phyloP scores from a whole-genome alignment of 2,888 invertebrate species.

The Philereme transversata region DNA sequence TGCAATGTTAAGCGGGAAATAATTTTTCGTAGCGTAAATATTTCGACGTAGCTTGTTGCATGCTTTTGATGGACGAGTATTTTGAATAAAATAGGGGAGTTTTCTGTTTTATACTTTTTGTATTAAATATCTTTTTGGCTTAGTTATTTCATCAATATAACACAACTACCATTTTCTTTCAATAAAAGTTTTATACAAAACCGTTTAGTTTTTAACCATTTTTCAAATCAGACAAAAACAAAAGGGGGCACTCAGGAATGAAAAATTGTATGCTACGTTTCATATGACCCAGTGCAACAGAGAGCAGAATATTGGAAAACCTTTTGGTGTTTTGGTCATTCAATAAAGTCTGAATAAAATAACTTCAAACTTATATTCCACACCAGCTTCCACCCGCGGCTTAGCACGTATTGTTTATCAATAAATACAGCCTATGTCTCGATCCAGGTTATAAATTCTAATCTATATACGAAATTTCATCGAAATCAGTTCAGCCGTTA shows the following conservation, averaged over 20 bases:
- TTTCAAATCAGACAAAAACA: no score
- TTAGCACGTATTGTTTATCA: no score
- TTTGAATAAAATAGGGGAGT: slow-evolving; percentile 22
- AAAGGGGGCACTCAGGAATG: no score
- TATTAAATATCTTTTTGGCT: background rate
- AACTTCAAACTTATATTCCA: slow-evolving; percentile 18
- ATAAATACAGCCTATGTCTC: no score
- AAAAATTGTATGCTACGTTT: no score
- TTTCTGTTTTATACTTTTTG: background rate
- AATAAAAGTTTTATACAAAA: no score
- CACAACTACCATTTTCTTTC: background rate
- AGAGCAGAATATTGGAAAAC: no score
- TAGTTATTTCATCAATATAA: slow-evolving; percentile 1
- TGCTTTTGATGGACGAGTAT: slow-evolving; percentile 33
- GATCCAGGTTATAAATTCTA: no score
- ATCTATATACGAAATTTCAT: no score
- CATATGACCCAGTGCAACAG: no score
- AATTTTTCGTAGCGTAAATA: slow-evolving; percentile 46
- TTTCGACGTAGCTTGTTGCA: slow-evolving; percentile 45
- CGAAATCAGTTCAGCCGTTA: no score
- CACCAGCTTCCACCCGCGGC: slow-evolving; percentile 39
- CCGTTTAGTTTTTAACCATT: no score
- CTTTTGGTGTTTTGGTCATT: background rate
- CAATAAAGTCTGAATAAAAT: background rate
- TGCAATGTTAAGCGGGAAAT: slow-evolving; percentile 54